Base-by-base conservation (phyloP, 2,888 invertebrate species). In the Hartigia nigra region DNA sequence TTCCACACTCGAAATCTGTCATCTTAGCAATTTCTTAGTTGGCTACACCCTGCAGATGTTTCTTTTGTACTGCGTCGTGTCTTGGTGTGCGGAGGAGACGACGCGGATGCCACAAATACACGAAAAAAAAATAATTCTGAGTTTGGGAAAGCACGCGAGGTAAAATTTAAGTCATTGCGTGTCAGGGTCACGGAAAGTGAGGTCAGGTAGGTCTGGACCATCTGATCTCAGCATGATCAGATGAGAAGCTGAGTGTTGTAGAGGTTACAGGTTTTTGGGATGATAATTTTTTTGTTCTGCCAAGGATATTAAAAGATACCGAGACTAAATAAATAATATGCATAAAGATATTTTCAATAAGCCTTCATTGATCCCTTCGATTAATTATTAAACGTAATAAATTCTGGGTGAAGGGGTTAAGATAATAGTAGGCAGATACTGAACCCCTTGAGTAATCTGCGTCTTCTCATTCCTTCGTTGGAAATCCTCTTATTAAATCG, bases 401-500 rank as follows among this genome's bases (percentile, higher is more conserved):
- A 87, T 87, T 84, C 82, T 76, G 76, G 79, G 81, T 77, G 79
- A 83, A 85, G 83, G 85, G 85, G 86, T 85, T 84, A 84, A 83
- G 84, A 84, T 86, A 86, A 88, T 84, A 84, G 82, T 78, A 82
- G 81, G 83, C 81, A 86, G 86, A 86, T 84, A 85, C 82, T 83
- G 81, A 78, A 75, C 78, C 79, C 77, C 82, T 82, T 82, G 81
- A 83, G 82, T 87, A 87, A 86, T 87, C 85, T 86, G 81, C 81
- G 74, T 80, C 78, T 76, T 69, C 69, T 69, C 9, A 36, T 74
- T 69, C 80, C 74, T 80, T 72, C 77, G 79, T 77, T 80, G 78
- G 78, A 81, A 83, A 81, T 82, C 81, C 78, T 76, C 86, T 87
- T 87, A 88, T 88, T 88, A 87, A 89, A 89, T 88, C 87, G 86